phyloP scores from a whole-genome alignment of 2,113 vertebrate species.

The Lophotis ruficrista region DNA sequence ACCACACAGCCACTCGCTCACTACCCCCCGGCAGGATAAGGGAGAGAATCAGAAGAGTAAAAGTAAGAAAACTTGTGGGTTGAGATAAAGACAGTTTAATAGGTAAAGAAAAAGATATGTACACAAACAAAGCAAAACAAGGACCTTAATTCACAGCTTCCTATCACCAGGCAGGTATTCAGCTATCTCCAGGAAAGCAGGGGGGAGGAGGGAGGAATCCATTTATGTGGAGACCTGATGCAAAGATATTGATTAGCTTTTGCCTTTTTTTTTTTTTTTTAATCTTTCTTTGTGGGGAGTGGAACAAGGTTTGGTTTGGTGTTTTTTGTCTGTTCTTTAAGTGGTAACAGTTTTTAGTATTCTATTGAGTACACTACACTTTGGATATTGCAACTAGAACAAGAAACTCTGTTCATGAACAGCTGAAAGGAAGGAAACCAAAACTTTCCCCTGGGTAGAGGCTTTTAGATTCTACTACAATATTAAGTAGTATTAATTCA shows the following conservation, averaged over 20 bases:
- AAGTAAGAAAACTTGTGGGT: neutral
- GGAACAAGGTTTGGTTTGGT: neutral
- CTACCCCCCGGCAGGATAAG: rapidly evolving
- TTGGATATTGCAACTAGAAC: neutral
- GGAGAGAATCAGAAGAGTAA: neutral
- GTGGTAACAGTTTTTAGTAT: neutral
- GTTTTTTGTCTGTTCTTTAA: neutral
- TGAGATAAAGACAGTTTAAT: neutral
- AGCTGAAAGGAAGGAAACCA: neutral
- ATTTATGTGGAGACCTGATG: neutral
- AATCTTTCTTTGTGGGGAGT: neutral
- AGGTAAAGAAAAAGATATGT: neutral
- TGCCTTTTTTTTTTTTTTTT: too few relatives aligned
- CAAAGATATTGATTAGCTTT: neutral
- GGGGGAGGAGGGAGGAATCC: neutral
- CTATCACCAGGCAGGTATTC: neutral
- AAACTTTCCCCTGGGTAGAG: neutral
- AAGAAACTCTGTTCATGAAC: neutral
- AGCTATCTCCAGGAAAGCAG: neutral
- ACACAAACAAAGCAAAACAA: neutral
- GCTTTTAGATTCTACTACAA: neutral
- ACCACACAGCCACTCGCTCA: neutral
- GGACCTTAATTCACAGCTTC: neutral
- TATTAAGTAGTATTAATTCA: neutral
- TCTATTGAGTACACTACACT: neutral